These are phyloP conservation scores for Sebastes hubbsi DNA, from an alignment of 2,797 vertebrate species.

Conservation along the genomic window DNA sequence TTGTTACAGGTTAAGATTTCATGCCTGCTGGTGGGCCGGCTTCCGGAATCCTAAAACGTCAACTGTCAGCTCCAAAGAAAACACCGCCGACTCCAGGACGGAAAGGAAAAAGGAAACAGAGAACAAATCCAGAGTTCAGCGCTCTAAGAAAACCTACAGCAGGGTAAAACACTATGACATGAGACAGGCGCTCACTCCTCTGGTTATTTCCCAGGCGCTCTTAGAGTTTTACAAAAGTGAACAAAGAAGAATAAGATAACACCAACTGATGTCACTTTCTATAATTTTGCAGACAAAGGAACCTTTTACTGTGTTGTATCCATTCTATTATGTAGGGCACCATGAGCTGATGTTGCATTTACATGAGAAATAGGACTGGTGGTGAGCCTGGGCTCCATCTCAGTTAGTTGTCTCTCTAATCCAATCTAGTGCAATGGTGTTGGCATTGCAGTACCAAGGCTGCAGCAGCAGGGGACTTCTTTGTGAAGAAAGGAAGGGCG, in stretches of 20 bases:
- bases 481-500: slow-evolving; percentile 87
- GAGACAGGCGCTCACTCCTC: slow-evolving; percentile 64
- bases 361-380: slow-evolving; percentile 89
- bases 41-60: slow-evolving; percentile 71
- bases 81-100: slow-evolving; percentile 63
- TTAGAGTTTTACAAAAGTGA: slow-evolving; percentile 56
- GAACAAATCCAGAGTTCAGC: slow-evolving; percentile 71
- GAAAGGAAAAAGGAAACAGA: slow-evolving; percentile 62
- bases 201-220: slow-evolving; percentile 74
- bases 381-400: slow-evolving; percentile 83
- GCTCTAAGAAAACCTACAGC: slow-evolving; percentile 62
- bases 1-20: slow-evolving; percentile 81
- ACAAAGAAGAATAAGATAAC: slow-evolving; percentile 47
- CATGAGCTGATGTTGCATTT: slow-evolving; percentile 89
- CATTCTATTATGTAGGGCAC: slow-evolving; percentile 86
- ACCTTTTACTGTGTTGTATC: slow-evolving; percentile 85
- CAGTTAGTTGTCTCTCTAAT: slow-evolving; percentile 90
- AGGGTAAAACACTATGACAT: slow-evolving; percentile 69
- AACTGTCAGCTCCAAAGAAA: slow-evolving; percentile 78
- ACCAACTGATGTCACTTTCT: slow-evolving; percentile 76
- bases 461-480: slow-evolving; percentile 88
- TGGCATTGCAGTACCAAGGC: slow-evolving; percentile 84
- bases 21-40: slow-evolving; percentile 69
- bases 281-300: slow-evolving; percentile 89
- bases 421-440: slow-evolving; percentile 89